Base-by-base conservation (phyloP, 2,797 vertebrate species). In the Mormyrops boulengeri region DNA sequence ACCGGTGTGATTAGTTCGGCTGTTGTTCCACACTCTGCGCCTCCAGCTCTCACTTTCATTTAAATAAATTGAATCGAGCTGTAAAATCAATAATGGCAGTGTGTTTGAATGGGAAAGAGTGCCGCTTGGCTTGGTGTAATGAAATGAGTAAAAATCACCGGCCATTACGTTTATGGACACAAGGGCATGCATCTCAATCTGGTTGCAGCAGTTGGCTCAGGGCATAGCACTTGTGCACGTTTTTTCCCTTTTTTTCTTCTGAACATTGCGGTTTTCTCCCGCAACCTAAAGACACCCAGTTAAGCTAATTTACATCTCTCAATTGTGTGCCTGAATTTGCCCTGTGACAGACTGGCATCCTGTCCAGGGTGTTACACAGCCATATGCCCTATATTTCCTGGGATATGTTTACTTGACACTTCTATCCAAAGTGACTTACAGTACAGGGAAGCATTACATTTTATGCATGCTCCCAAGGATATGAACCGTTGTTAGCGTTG, bases 121-220 rank as follows among this genome's bases (percentile, higher is more conserved):
- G 69, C 14, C 85, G 34, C 34, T 30, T 89, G 66, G 89, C 50
- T 55, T 55, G 38, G 41, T 89, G 60, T 44, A 89, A 89, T 57
- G 19, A 19, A 82, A 89, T 84, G 73, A 84, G 69, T 12, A 80
- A 88, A 57, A 47, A 41, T 30, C 17, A 55, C 82, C 66, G 7
- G 30, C 62, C 60, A 57, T 44, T 87, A 49, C 0, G 9, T 85
- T 30, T 41, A 53, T 66, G 57, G 57, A 1, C 80, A 60, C 26
- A 85, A 38, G 22, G 17, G 47, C 6, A 14, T 88, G 66, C 11
- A 47, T 55, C 53, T 62, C 30, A n/a, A 12, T 19, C 22, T 19
- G n/a, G 47, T 11, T 44, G 62, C 22, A 52, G 66, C 3, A 60
- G 26, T 41, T 62, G 50, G 34, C 57, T 62, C 38, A 41, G 38